Base-by-base conservation (phyloP, 2,888 invertebrate genomes). In the Brachypalpus laphriformis region DNA sequence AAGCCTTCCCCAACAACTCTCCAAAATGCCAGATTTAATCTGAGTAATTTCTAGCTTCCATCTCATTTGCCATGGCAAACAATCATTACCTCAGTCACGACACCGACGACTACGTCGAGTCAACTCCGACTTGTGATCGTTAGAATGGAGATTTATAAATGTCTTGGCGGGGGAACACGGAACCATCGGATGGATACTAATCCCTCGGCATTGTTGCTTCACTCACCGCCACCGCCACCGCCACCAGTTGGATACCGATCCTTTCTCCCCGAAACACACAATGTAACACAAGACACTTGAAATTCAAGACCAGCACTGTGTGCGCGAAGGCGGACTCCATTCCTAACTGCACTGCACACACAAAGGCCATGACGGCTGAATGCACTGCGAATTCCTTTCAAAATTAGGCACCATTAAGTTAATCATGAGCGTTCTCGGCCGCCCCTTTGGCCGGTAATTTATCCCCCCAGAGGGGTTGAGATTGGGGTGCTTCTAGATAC, bases 1-100 rank as follows among this genome's bases (percentile, higher is more conserved):
- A 70, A 61, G 25, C 22, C 61, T 34, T 57, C 31, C 28, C 14
- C 42, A 25, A n/a, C 72, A 54, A 68, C 59, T 68, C 65, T 49
- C 34, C 57, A 8, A 82, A 82, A 82, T 82, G 82, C 54, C 82
- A 74, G 66, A 78, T 82, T 54, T 77, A 82, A 82, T 82, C 82
- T 72, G 59, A 80, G 72, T 80, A 80, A 72, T 80, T 80, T 57
- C 63, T 31, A 49, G 49, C 72, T 61, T 40, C 66, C 74, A 81
- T 66, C 76, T 61, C 20, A 49, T 7, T 40, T 59, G 47, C 76
- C 68, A 65, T 57, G 47, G 51, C 65, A 65, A 47, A 65, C 75
- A 70, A 56, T 66, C 61, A 75, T 75, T 70, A 70, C 65, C 65
- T 45, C 37, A 72, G 71, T 77, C 82, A 82, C 82, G 76, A 82